phyloP scores from a whole-genome alignment of 2,888 invertebrate genomes.

The Cephonodes hylas region DNA sequence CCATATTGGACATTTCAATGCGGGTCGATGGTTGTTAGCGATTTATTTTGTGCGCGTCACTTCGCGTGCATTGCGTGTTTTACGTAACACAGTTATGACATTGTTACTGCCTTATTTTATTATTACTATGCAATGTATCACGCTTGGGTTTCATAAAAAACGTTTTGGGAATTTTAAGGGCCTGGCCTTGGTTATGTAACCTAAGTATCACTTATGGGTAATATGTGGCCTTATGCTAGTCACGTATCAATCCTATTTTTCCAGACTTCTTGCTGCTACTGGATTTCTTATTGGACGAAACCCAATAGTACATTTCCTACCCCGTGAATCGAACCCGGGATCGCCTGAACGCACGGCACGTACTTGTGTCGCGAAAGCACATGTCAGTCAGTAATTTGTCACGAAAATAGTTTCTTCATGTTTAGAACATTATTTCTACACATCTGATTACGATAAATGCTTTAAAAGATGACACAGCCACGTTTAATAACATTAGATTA shows the following conservation, averaged over 20 bases:
- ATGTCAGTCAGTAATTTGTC: not conserved
- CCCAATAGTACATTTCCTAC: too few relatives aligned
- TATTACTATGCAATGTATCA: not conserved
- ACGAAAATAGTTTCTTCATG: not conserved
- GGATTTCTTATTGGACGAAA: too few relatives aligned
- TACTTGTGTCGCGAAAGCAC: too few relatives aligned
- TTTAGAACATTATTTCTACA: not conserved
- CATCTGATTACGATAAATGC: not conserved
- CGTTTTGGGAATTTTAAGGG: not conserved
- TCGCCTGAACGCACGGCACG: too few relatives aligned
- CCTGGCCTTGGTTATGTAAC: too few relatives aligned
- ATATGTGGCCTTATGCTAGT: too few relatives aligned
- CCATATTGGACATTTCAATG: not conserved
- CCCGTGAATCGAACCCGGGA: too few relatives aligned
- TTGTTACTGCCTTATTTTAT: not conserved
- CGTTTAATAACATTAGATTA: not conserved
- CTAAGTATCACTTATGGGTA: too few relatives aligned
- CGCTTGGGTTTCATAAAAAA: not conserved
- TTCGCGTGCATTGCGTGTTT: not conserved
- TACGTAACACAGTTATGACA: not conserved
- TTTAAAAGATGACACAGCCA: not conserved
- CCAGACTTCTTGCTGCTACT: too few relatives aligned
- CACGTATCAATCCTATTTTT: too few relatives aligned
- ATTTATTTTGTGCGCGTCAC: not conserved
- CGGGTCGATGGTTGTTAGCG: not conserved